Evolutionary conservation across 2,888 invertebrate species (phyloP).

Genomic region (Leptopilina myrica): DNA sequence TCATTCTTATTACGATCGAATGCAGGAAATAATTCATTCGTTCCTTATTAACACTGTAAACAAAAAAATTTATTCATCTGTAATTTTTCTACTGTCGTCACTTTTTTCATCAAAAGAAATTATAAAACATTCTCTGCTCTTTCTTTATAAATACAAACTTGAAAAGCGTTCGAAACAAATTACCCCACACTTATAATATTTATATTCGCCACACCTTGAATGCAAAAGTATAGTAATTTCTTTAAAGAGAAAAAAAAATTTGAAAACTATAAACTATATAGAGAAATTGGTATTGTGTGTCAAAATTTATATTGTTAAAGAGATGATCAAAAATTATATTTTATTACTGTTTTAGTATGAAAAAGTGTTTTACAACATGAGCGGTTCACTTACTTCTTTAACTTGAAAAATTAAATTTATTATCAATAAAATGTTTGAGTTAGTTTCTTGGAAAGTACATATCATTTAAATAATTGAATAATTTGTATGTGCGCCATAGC

Average conservation of each 20-base stretch:
- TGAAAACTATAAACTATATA: background rate
- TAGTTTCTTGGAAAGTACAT: background rate
- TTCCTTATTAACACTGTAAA: too few species aligned
- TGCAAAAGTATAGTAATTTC: slow-evolving; percentile 26
- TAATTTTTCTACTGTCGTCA: too few species aligned
- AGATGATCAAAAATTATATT: too few species aligned
- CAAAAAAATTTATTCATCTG: too few species aligned
- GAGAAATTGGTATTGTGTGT: slow-evolving; percentile 6
- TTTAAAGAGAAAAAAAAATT: slow-evolving; percentile 2
- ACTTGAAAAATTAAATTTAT: background rate
- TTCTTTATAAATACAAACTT: background rate
- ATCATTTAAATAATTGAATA: slow-evolving; percentile 12
- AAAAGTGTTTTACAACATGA: too few species aligned
- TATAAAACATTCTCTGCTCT: background rate
- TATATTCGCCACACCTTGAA: slow-evolving; percentile 32
- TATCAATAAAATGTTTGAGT: background rate
- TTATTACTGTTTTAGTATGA: too few species aligned
- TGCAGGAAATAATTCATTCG: too few species aligned
- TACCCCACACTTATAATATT: slow-evolving; percentile 7
- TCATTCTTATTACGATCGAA: too few species aligned
- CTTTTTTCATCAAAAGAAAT: background rate
- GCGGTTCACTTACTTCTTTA: too few species aligned
- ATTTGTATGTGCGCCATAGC: background rate
- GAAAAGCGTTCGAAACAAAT: slow-evolving; percentile 15
- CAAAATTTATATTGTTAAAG: background rate